Conservation (phyloP, 2,113 vertebrate genomes). For the Nycticorax nycticorax region DNA sequence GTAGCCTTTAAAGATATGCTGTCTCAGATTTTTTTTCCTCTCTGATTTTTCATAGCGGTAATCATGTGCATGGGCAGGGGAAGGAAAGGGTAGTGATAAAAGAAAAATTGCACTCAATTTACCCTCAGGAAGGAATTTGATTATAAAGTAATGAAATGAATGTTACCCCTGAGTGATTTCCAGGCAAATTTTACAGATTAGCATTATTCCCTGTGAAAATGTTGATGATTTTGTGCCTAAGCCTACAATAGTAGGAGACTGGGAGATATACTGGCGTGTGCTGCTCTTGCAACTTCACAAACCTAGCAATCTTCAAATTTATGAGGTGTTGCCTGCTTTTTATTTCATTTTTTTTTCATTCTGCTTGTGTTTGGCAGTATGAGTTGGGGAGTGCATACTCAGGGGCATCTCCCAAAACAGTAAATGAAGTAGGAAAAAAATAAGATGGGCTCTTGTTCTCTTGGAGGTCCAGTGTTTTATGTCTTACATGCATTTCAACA, state of each 20-base stretch:
- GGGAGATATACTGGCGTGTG: background rate
- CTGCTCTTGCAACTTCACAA: background rate
- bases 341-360: background rate
- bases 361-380: background rate
- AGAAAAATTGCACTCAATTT: background rate
- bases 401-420: background rate
- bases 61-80: background rate
- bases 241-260: background rate
- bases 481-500: background rate
- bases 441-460: background rate
- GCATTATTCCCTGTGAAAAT: background rate
- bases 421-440: background rate
- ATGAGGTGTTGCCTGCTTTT: background rate
- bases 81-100: background rate
- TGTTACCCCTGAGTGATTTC: background rate
- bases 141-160: background rate
- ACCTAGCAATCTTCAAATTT: background rate
- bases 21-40: background rate
- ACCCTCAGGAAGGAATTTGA: background rate
- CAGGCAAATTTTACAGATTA: background rate
- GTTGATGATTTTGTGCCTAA: background rate
- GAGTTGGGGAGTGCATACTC: background rate
- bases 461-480: background rate
- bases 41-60: background rate
- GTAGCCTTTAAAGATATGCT: background rate